Base-by-base conservation (phyloP, 53 echinoderm and acorn worm genomes). In the Arbacia lixula region DNA sequence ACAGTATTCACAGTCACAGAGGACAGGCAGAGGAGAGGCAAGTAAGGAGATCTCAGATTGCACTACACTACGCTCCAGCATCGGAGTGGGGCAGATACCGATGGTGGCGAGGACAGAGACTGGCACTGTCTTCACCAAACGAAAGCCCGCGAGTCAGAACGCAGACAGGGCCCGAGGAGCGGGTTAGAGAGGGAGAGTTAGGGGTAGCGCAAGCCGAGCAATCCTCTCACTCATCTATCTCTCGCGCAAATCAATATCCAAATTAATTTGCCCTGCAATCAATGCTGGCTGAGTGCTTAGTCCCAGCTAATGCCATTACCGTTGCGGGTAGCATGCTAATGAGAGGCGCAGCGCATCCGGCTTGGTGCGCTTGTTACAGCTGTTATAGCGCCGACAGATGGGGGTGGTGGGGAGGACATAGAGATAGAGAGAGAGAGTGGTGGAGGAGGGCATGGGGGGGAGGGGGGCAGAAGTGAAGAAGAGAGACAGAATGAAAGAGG, bases 251-350 rank as follows among this genome's bases (percentile, higher is more conserved):
- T 81, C 82, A 81, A 81, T 81, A 81, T 81, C 82, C 82, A 81
- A 81, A 81, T 81, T 81, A 81, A 81, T 81, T 81, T 81, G 62
- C 42, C 82, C 82, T 63, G 82, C 82, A 81, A 81, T 81, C 82
- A 81, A 81, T 81, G 82, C 82, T 63, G 30, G 82, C 29, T 49
- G 82, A 81, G 82, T 63, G 82, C 82, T 81, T 81, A 81, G 82
- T 46, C 64, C 82, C 82, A 81, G 62, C 63, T 81, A 81, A 81
- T 43, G 82, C 62, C 82, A 81, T 81, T 81, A 81, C 82, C 50
- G 82, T 63, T 81, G 82, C 49, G 14, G 82, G 50, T 64, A 41
- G 82, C 82, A 81, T 81, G 82, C 82, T 81, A 81, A 81, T 81
- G 82, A 81, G 82, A 62, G 46, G 25, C 17, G 64, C 34, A 43